Base-by-base conservation (phyloP, 2,888 invertebrate genomes). In the Gisinianus flammeolus region DNA sequence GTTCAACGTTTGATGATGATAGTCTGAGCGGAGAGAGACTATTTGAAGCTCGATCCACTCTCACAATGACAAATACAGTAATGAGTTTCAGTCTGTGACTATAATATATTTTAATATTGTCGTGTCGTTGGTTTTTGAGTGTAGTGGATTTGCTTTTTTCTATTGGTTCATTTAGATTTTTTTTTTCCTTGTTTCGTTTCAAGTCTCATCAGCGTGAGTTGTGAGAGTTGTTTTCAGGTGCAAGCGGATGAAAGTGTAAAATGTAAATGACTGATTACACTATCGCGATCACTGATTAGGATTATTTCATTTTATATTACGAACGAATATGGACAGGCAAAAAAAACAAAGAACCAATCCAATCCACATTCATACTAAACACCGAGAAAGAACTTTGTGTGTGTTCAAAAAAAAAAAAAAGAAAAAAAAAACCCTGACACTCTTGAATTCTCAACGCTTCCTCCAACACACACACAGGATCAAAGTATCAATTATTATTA, bases 251-350 rank as follows among this genome's bases (percentile, higher is more conserved):
- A 26, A 62, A 24, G 30, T 66, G 66, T 35, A 67, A 62, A 74
- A 74, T 74, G 74, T 74, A 74, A 74, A 74, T 74, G 74, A 74
- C 74, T 74, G 74, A 74, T 74, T 74, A 74, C 28, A 74, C 64
- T 74, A 74, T 74, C 74, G 35, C 52, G 54, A 54, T 71, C 54
- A 19, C 28, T 66, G 74, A 74, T 74, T 74, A 35, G 54, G 52
- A 66, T 35, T 68, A 44, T 12, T 44, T 44, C 19, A 4, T 44
- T 4, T 1, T 44, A 44, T 6, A 44, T 16, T 44, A 35, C 35
- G 12, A 8, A 35, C 35, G 12, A 5, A 5, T 44, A 16, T 31
- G 24, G 35, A 68, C 68, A 19, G 2, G 44, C 0, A 24, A 33
- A 8, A 33, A 35, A 4, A 12, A 26, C 10, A 44, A 12, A 35